phyloP scores from a whole-genome alignment of 2,113 vertebrate genomes.

The Riparia riparia region DNA sequence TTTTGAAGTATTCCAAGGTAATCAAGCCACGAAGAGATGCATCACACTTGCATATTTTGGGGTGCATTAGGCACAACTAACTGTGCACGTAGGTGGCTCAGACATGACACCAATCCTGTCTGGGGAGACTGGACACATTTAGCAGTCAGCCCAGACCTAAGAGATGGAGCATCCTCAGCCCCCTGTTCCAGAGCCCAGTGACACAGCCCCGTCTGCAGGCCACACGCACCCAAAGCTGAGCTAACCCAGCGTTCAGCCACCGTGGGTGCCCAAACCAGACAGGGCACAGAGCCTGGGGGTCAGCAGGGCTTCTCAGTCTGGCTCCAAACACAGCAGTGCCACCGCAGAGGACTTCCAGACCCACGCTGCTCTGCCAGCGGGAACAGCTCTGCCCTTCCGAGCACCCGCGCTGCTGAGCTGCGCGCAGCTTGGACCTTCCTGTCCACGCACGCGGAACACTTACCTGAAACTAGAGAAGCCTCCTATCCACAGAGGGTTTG shows the following conservation, averaged over 20 bases:
- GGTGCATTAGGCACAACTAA: not conserved
- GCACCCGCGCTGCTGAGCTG: not conserved
- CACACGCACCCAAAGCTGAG: rapidly evolving
- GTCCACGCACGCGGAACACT: not conserved
- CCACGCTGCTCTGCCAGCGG: not conserved
- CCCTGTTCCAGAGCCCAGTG: not conserved
- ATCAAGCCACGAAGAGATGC: not conserved
- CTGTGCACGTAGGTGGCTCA: not conserved
- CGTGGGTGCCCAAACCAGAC: not conserved
- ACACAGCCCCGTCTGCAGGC: rapidly evolving
- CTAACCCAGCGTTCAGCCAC: not conserved
- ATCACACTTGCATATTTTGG: not conserved
- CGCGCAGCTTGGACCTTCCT: not conserved
- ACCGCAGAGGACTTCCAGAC: not conserved
- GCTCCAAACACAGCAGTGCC: not conserved
- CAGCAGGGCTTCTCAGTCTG: not conserved
- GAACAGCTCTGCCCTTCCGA: not conserved
- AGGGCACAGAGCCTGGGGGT: not conserved
- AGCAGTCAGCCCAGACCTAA: not conserved
- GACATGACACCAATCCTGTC: not conserved
- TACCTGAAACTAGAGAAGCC: not conserved
- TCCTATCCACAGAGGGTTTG: not conserved
- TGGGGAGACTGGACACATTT: not conserved
- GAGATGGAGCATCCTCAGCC: not conserved
- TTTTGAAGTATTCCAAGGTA: not conserved